Conservation (phyloP, 1,140 invertebrate species). For the Pemphigus obesinymphae region DNA sequence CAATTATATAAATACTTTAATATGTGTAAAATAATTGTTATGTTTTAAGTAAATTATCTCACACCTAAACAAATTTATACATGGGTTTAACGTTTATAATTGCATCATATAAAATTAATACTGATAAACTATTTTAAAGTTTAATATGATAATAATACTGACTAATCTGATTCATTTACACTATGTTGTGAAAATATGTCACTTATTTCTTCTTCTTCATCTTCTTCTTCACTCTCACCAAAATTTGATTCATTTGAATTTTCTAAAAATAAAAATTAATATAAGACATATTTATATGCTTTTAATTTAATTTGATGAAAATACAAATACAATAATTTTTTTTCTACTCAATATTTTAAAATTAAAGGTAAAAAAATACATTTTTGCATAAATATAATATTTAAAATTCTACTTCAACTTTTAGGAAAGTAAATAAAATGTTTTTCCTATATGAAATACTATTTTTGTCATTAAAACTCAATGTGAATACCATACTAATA, state of each 20-base stretch:
- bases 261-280: conserved; percentile 19
- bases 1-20: too few species aligned
- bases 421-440: too few species aligned
- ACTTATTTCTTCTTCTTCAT: conserved; percentile 35
- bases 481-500: too few species aligned
- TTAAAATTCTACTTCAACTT: too few species aligned
- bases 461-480: too few species aligned
- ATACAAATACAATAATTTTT: too few species aligned
- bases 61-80: neutral
- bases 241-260: conserved; percentile 40
- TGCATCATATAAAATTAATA: neutral
- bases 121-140: neutral
- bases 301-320: too few species aligned
- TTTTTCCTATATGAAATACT: too few species aligned
- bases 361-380: too few species aligned
- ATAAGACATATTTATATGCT: too few species aligned
- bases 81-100: neutral
- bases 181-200: conserved; percentile 33
- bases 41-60: neutral
- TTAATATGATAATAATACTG: neutral
- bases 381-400: too few species aligned
- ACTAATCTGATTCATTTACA: conserved; percentile 32
- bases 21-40: neutral
- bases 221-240: conserved; percentile 22
- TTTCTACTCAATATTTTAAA: too few species aligned